phyloP scores from a whole-genome alignment of 2,888 invertebrate species.

The Tiliacea aurago region DNA sequence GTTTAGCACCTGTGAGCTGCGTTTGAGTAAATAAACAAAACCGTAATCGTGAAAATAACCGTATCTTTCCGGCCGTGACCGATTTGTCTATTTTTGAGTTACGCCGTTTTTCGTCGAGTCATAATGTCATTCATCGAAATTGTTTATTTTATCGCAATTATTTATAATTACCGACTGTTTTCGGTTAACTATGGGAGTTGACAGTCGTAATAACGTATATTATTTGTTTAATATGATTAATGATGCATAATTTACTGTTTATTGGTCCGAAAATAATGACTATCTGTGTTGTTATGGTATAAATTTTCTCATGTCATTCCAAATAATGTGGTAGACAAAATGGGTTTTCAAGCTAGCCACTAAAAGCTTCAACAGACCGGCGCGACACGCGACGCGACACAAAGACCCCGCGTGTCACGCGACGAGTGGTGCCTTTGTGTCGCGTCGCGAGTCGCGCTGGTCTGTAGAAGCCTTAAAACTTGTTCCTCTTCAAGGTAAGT shows the following conservation, averaged over 20 bases:
- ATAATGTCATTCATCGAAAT: slow-evolving; percentile 45
- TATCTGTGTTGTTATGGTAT: neutral
- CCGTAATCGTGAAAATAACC: slow-evolving; percentile 28
- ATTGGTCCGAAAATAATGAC: slow-evolving; percentile 25
- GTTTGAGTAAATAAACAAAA: slow-evolving; percentile 53
- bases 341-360: neutral
- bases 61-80: slow-evolving; percentile 59
- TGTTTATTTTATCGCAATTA: slow-evolving; percentile 61
- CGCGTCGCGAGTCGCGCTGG: no score
- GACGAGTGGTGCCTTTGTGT: no score
- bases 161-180: slow-evolving; percentile 55
- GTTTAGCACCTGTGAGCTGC: slow-evolving; percentile 51
- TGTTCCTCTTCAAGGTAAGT: neutral
- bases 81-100: slow-evolving; percentile 47
- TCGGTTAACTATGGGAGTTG: slow-evolving; percentile 48
- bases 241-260: slow-evolving; percentile 23
- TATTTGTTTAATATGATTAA: slow-evolving; percentile 54
- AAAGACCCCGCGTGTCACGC: no score
- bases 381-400: no score
- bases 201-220: slow-evolving; percentile 40
- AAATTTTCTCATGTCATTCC: slow-evolving; percentile 12
- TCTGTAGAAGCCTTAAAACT: no score
- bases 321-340: slow-evolving; percentile 12
- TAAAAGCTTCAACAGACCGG: no score
- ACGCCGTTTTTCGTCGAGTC: slow-evolving; percentile 29